Conservation (phyloP, 2,888 invertebrate species). For the Agrochola circellaris region DNA sequence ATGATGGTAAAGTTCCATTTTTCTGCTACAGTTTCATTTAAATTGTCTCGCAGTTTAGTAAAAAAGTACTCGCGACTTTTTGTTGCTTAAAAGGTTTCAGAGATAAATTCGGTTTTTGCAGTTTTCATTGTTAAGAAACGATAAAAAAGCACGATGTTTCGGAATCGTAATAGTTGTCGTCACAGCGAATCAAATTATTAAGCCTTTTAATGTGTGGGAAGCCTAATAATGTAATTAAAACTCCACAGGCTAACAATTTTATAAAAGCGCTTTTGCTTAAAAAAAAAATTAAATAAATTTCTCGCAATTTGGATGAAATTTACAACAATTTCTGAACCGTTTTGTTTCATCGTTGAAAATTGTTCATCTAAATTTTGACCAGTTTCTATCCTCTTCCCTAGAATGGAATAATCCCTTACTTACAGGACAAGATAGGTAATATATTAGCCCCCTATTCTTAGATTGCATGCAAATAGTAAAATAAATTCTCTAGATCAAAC, state of each 20-base stretch:
- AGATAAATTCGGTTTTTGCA: conserved; percentile 1
- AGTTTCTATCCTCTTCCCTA: too few relatives aligned
- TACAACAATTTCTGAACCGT: not conserved
- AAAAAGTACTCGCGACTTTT: conserved; percentile 19
- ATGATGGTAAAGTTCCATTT: conserved; percentile 36
- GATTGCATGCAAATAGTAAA: conserved; percentile 45
- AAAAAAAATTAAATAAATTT: too few relatives aligned
- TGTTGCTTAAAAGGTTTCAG: conserved; percentile 6
- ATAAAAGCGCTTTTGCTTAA: not conserved
- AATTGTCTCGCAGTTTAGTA: conserved; percentile 30
- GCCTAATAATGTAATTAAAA: not conserved
- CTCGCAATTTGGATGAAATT: not conserved
- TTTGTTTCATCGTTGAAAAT: not conserved
- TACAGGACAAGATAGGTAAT: not conserved
- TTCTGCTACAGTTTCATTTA: conserved; percentile 42
- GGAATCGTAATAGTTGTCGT: not conserved
- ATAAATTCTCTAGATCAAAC: conserved; percentile 40
- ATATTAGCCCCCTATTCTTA: conserved; percentile 25
- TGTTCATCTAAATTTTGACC: too few relatives aligned
- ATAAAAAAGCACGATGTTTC: not conserved
- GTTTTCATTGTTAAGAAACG: conserved; percentile 2
- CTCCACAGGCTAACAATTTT: not conserved
- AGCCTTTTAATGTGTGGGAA: not conserved
- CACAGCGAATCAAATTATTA: not conserved
- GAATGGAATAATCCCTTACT: not conserved